phyloP scores from a whole-genome alignment of 2,113 vertebrate species.

The Cebidichthys violaceus region DNA sequence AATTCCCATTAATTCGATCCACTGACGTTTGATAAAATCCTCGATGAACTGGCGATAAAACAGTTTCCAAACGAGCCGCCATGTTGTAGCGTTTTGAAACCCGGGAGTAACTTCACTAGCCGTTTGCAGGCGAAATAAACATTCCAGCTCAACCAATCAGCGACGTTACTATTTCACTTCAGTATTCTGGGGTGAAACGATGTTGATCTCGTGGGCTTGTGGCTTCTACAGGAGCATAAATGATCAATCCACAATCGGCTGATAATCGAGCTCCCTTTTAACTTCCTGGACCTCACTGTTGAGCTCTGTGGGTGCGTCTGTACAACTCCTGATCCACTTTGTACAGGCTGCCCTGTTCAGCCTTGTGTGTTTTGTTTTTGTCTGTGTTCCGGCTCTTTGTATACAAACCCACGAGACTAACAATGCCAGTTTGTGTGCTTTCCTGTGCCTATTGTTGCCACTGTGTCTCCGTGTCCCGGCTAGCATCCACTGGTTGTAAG shows the following conservation, averaged over 20 bases:
- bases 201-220: background rate
- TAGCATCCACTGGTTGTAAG: slow-evolving; percentile 74
- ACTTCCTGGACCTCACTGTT: background rate
- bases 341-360: background rate
- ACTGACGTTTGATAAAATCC: background rate
- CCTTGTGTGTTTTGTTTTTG: slow-evolving; percentile 31
- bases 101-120: background rate
- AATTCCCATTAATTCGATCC: background rate
- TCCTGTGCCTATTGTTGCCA: slow-evolving; percentile 74
- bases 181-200: background rate
- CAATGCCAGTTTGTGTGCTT: slow-evolving; percentile 70
- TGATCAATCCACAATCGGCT: background rate
- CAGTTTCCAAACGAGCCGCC: background rate
- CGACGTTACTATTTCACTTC: background rate
- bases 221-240: background rate
- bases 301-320: background rate
- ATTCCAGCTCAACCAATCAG: background rate
- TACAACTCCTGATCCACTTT: background rate
- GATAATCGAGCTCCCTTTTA: background rate
- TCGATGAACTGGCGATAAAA: background rate
- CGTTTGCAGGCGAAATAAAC: background rate
- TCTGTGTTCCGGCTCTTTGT: slow-evolving; percentile 62
- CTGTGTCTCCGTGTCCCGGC: slow-evolving; percentile 54
- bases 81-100: background rate
- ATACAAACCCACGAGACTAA: slow-evolving; percentile 53